A percentile compares a stretch with the other conserved stretches of the same genome.
Conservation (phyloP, 2,113 vertebrate species). For the Phaetusa simplex region DNA sequence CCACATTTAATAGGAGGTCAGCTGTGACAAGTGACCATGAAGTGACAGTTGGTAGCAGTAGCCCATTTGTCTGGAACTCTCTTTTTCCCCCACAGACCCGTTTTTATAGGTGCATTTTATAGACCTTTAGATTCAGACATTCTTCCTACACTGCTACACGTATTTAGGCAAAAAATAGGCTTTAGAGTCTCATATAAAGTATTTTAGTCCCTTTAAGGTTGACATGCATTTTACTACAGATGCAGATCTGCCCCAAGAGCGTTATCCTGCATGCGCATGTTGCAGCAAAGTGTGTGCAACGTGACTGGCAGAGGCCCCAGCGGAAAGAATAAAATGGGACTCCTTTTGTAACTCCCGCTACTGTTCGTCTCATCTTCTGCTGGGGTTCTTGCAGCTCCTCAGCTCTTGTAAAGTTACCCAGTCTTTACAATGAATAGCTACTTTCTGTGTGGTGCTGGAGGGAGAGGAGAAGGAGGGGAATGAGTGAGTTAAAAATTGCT, state of each 20-base stretch:
- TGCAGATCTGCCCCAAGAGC: not conserved
- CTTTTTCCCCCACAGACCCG: not conserved
- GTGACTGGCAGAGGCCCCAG: not conserved
- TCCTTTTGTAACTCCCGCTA: not conserved
- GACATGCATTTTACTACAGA: not conserved
- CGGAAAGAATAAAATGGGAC: not conserved
- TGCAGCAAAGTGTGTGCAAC: not conserved
- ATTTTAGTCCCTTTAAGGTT: not conserved
- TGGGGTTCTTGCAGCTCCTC: not conserved
- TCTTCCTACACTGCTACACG: not conserved
- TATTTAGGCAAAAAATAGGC: not conserved
- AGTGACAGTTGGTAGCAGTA: not conserved
- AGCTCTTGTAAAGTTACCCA: not conserved
- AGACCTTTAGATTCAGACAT: not conserved
- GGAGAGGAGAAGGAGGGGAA: not conserved
- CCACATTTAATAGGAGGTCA: not conserved
- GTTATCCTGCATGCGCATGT: not conserved
- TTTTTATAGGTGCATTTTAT: not conserved
- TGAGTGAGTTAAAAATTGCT: not conserved
- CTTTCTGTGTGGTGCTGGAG: not conserved
- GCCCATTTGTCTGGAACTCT: not conserved
- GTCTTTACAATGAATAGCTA: not conserved
- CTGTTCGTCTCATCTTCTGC: not conserved
- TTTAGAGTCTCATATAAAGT: not conserved
- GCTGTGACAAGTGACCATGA: not conserved